Base-by-base conservation (phyloP, 2,113 vertebrate genomes). In the Zosterops borbonicus region DNA sequence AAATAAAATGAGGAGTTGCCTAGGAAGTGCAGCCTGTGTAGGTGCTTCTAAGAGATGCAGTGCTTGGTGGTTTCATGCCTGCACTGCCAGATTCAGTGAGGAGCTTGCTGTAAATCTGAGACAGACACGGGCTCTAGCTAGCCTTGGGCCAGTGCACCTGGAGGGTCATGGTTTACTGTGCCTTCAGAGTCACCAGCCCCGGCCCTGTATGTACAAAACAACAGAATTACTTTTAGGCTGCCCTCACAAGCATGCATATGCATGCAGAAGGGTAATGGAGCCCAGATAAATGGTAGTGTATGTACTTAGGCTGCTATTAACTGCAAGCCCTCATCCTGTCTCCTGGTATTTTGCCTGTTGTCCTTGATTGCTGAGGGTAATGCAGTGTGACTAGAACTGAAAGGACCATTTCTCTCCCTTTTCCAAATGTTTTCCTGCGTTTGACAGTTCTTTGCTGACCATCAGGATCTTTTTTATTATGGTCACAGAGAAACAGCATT, bases 251-350 rank as follows among this genome's bases (percentile, higher is more conserved):
- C 67, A 17, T 39, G n/a, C 62, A 29, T 85, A n/a, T 87, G 69
- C 56, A 55, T 62, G 50, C 17, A 3, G 29, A n/a, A 56, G 64
- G 44, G 42, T 91, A 83, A 81, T 52, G 71, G 67, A 81, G 63
- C 79, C 59, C 44, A 42, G 69, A 81, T 82, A 89, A 87, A 79
- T 91, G 87, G 83, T 67, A 4, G n/a, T 21, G 35, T 46, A 19
- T 42, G 58, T 58, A 15, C 71, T 73, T 79, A 76, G 41, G 75
- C 71, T 85, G 81, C 87, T 83, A 63, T 97, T 95, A 90, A 39
- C 68, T 96, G 69, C 27, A 53, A 91, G 87, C 89, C 93, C 85
- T 92, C 85, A 90, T 93, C 83, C 93, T 95, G 90, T 90, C 90
- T 92, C 70, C 55, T 91, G 92, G 50, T 94, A 58, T 91, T 92